Evolutionary conservation across 2,797 vertebrate genomes (phyloP), one percentile per base, ranked within the genome.

Genomic region (Spheniscus humboldti): DNA sequence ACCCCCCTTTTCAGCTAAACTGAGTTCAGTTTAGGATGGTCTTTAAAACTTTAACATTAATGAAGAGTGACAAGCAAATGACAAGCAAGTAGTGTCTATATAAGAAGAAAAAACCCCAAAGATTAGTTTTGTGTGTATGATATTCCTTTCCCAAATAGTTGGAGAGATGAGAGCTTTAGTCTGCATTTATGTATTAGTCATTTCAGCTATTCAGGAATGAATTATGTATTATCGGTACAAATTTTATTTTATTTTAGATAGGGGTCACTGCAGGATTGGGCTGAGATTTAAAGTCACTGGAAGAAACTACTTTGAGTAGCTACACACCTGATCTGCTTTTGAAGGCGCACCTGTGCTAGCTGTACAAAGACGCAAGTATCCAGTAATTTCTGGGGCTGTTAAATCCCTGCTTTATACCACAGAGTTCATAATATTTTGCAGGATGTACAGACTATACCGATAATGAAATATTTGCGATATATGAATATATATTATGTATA

Each of bases 21-120:
- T 73, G 90, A 90, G 87, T 97, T 95, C 59, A 39, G 55, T 96
- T 97, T 94, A 94, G 82, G 87, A 81, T 94, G 33, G 17, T 86
- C 63, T 95, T 90, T 73, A 53, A 41, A 88, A 84, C 31, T 89
- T 92, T 35, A 56, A 53, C 79, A 11, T 63, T 39, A 53, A 20
- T 48, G 18, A 56, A 71, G 18, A 39, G 15, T 78, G 79, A 50
- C 23, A 56, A 81, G 41, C 20, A 43, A 76, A 88, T 63, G 41
- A 48, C 55, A 55, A 90, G 11, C 20, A 52, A 18, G 18, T 67
- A 45, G 30, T n/a, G 7, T 45, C 60, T 86, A 10, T 59, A 7
- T 31, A 31, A 69, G 62, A 80, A 20, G 30, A 80, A 68, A 59
- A 63, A 14, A 5, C 4, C 25, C 23, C 72, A 55, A 83, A 84